Percentiles rank a stretch among this genome's conserved stretches.
These are phyloP conservation scores for Halcyon badia DNA, from an alignment of 2,797 vertebrate genomes.

Conservation along the genomic window DNA sequence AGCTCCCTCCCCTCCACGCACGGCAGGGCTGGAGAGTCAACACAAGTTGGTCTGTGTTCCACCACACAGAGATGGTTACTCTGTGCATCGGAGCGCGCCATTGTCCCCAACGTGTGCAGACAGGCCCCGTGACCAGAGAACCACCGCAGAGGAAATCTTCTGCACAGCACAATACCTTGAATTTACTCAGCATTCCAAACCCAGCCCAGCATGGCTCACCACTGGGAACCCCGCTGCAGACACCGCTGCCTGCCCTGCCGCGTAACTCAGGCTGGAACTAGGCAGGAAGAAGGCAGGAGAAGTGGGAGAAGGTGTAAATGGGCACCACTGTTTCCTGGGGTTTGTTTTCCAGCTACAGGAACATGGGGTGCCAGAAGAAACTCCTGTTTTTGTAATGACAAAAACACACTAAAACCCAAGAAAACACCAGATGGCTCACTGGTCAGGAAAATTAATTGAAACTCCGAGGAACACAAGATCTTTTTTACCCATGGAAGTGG, in stretches of 20 bases:
- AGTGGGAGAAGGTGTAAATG: neutral
- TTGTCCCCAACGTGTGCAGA: neutral
- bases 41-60: slow-evolving; percentile 23
- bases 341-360: neutral
- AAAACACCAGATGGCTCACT: neutral
- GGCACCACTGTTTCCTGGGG: neutral
- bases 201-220: neutral
- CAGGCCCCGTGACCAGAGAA: neutral
- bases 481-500: neutral
- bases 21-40: neutral
- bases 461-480: neutral
- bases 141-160: neutral
- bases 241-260: neutral
- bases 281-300: neutral
- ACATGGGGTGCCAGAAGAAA: neutral
- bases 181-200: neutral
- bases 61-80: neutral
- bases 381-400: neutral
- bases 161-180: neutral
- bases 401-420: neutral
- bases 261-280: neutral
- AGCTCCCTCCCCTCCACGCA: slow-evolving; percentile 11
- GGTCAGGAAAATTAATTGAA: neutral
- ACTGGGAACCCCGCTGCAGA: neutral
- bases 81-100: neutral